Evolutionary conservation across 2,888 invertebrate genomes (phyloP).

Genomic region (Anoplius nigerrimus): DNA sequence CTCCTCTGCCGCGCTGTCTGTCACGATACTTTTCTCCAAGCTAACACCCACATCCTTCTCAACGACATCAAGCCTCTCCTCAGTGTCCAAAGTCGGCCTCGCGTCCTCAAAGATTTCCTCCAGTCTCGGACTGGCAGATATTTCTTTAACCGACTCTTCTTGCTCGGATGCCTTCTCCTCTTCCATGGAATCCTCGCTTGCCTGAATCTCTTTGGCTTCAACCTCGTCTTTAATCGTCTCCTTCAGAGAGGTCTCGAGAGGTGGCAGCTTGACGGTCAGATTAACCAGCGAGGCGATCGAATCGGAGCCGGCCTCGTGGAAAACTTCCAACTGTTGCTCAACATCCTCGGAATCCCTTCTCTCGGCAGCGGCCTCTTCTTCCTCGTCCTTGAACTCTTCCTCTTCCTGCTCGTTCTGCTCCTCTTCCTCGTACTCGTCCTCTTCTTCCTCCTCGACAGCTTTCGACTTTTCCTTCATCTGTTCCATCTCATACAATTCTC

Average conservation of each 20-base stretch:
- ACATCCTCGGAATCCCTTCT: conserved; percentile 60
- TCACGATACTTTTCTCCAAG: conserved; percentile 33
- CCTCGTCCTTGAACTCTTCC: conserved; percentile 62
- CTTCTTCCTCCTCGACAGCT: conserved; percentile 34
- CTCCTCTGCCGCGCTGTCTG: conserved; percentile 42
- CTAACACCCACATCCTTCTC: conserved; percentile 47
- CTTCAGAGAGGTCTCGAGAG: background rate
- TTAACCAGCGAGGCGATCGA: background rate
- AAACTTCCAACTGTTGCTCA: conserved; percentile 59
- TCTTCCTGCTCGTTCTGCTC: conserved; percentile 46
- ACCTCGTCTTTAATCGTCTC: conserved; percentile 30
- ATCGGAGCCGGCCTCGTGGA: conserved; percentile 5
- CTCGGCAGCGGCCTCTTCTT: conserved; percentile 63
- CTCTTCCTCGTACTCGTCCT: conserved; percentile 44
- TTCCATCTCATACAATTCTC: conserved; percentile 88
- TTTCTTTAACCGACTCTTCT: conserved; percentile 21
- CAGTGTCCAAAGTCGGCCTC: conserved; percentile 25
- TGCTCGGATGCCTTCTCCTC: background rate
- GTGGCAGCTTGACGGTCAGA: background rate
- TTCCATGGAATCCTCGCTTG: background rate
- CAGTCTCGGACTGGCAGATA: conserved; percentile 1
- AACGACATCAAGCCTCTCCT: conserved; percentile 37
- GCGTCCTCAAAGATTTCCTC: conserved; percentile 53
- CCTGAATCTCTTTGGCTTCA: background rate
- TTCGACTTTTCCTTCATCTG: conserved; percentile 66